A percentile compares a stretch with the other conserved stretches of the same genome.
Evolutionary conservation across 2,113 vertebrate species (phyloP).

Genomic region (Falcunculus frontatus): DNA sequence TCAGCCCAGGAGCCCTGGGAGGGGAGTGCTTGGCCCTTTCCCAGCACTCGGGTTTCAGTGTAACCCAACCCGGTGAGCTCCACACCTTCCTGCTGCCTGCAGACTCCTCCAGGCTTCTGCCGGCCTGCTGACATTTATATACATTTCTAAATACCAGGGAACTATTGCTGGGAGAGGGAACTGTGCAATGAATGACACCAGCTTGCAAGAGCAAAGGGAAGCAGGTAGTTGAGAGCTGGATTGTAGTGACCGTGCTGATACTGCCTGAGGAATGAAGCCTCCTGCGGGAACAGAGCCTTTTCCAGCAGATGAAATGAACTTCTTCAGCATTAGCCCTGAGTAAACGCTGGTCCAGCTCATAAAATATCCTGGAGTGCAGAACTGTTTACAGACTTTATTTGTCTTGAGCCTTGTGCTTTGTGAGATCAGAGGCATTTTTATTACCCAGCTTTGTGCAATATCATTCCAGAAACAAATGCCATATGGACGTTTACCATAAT

Average conservation of each 20-base stretch:
- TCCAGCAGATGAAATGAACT: constrained; percentile 45
- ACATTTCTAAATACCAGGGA: background rate
- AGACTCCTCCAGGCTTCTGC: background rate
- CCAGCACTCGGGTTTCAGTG: background rate
- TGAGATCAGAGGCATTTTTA: constrained; percentile 47
- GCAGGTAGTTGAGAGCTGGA: background rate
- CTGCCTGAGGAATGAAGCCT: background rate
- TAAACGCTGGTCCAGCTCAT: constrained; percentile 45
- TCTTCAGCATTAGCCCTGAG: constrained; percentile 44
- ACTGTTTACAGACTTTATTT: constrained; percentile 66
- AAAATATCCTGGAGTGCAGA: constrained; percentile 32
- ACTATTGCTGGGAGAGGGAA: background rate
- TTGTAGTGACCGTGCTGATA: background rate
- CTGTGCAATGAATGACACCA: background rate
- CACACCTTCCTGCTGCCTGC: background rate
- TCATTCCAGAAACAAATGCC: constrained; percentile 30
- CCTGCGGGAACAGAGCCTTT: background rate
- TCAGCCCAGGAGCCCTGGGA: background rate
- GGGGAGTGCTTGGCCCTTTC: background rate
- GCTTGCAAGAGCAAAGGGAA: background rate
- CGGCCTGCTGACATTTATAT: background rate
- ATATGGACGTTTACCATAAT: constrained; percentile 4
- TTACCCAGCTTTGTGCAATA: constrained; percentile 22
- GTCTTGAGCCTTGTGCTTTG: constrained; percentile 35
- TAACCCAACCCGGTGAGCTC: accelerated